Evolutionary conservation across 2,888 invertebrate genomes (phyloP), one percentile per base, ranked within the genome.

Genomic region (Nymphalis polychloros): DNA sequence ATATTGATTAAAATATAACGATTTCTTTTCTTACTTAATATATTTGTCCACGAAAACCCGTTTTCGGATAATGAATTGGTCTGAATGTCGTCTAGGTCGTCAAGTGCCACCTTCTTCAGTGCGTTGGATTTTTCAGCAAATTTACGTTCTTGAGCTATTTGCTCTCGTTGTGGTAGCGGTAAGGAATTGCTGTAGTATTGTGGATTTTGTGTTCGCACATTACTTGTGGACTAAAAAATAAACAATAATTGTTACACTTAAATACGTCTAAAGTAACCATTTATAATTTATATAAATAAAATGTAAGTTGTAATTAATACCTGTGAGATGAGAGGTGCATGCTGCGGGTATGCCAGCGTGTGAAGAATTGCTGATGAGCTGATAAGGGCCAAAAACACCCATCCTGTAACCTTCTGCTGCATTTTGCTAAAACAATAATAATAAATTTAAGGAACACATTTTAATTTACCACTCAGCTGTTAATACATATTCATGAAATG

Each of bases 51-150:
- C 23, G 97, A 96, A 86, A 97, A 97, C 66, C 97, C 96, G 62
- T 94, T 92, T 75, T 96, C 96, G 68, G 95, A 95, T 78, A 97
- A 96, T 75, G 96, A 95, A 88, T 97, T 97, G 72, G 95, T 96
- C 83, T 95, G 95, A 73, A 97, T 94, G 77, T 97, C 97, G 77
- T 97, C 97, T 72, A 97, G 87, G 82, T 97, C 96, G 78, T 97
- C 96, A 47, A 96, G 86, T 3, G 95, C 95, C 6, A 97, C 97
- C 90, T 98, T 98, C 90, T 98, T 98, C 80, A 97, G 94, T 19
- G 96, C 95, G 83, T 97, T 98, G 17, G 97, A 96, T 84, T 98
- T 98, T 83, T 97, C 97, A 0, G 96, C 97, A 85, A 96, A 97
- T 92, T 97, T 98, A 73, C 97, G 93, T 71, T 95, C 95, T 77